These are phyloP conservation scores for Tachyglossus aculeatus DNA, from an alignment of 2,797 vertebrate genomes.

Conservation along the genomic window DNA sequence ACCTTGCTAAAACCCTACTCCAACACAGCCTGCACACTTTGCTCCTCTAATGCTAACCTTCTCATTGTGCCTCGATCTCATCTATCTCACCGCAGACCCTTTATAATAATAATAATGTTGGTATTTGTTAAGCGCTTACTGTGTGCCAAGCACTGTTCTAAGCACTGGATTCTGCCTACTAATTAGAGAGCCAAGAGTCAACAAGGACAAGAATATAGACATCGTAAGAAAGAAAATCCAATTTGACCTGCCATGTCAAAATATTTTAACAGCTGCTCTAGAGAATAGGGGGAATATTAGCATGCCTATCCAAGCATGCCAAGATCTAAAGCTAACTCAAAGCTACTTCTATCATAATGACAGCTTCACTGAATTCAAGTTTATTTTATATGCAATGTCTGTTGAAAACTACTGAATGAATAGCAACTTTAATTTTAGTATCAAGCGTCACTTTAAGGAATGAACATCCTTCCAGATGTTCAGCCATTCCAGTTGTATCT, in stretches of 20 bases:
- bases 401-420: constrained; percentile 27
- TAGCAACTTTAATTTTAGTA: constrained; percentile 20
- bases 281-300: constrained; percentile 37
- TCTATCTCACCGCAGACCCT: too few relatives aligned
- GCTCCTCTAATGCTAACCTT: too few relatives aligned
- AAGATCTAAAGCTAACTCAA: constrained; percentile 44
- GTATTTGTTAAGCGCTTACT: too few relatives aligned
- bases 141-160: too few relatives aligned
- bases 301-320: constrained; percentile 10
- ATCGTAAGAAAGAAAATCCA: constrained; percentile 2
- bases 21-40: too few relatives aligned
- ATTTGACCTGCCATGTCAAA: constrained; percentile 19
- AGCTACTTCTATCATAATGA: constrained; percentile 2
- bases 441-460: constrained; percentile 19
- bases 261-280: constrained; percentile 38
- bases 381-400: constrained; percentile 27
- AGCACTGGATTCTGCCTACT: too few relatives aligned
- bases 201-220: constrained; percentile 15
- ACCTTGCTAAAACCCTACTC: too few relatives aligned
- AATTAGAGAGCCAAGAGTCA: constrained; percentile 6
- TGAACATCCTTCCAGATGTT: constrained; percentile 24
- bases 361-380: constrained; percentile 12
- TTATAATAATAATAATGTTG: too few relatives aligned
- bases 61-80: too few relatives aligned
- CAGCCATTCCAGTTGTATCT: constrained; percentile 20